Evolutionary conservation across 2,113 vertebrate genomes (phyloP), one percentile per base, ranked within the genome.

Genomic region (Fregetta grallaria): DNA sequence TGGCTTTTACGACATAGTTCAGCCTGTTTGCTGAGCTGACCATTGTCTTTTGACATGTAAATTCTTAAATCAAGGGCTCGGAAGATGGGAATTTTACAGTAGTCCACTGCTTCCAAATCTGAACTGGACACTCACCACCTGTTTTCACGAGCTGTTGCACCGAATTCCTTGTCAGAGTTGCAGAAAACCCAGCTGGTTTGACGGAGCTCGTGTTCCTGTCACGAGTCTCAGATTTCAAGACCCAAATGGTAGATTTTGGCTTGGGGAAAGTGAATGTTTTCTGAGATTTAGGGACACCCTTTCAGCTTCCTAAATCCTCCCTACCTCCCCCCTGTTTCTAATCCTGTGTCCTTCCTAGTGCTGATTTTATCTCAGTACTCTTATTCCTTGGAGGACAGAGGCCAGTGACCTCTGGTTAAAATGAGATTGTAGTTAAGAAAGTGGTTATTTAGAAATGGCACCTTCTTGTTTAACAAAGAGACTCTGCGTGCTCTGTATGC

Each of bases 41-140:
- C 27, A 11, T 52, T 87, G 96, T 91, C 70, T 97, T 92, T 71
- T 92, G 70, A 92, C 81, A 85, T 0, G 34, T 79, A 95, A 95
- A 94, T 92, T 96, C 85, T 86, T 86, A 86, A 91, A 88, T 84
- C 63, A 82, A 58, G 62, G 87, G 73, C 85, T 78, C 87, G 94
- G 77, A 94, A 88, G 79, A 96, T 95, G 87, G 83, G 81, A 95
- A 90, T 94, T 94, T 92, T 94, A 93, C 71, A 65, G 87, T 88
- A 88, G 76, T 80, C 62, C 55, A 36, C 44, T 88, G 65, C 92
- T 96, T 97, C 95, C 84, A 86, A 93, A 63, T 92, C 81, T 92
- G 84, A 96, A 88, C 92, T 95, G 92, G 94, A 97, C 93, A 79
- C 94, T 96, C 58, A 91, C 93, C 97, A 97, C 96, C 96, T 97